Conservation (phyloP, 92 coral and sea anemone genomes). For the Ricordea florida region DNA sequence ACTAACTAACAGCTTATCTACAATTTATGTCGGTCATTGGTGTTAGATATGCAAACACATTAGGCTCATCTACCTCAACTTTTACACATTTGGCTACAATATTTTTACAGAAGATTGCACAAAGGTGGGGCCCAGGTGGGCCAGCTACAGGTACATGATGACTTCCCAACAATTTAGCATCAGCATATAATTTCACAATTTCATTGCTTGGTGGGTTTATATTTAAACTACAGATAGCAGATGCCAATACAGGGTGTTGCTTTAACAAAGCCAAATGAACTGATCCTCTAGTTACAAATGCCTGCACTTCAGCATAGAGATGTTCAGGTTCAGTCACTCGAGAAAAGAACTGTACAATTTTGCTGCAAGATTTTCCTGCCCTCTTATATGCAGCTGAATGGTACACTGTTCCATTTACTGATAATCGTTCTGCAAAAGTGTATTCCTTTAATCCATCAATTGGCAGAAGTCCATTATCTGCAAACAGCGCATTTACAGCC, state of each 20-base stretch:
- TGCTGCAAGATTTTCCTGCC: slow-evolving; percentile 49
- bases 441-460: slow-evolving; percentile 5
- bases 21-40: too few species aligned
- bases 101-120: too few species aligned
- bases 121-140: too few species aligned
- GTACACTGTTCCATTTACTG: slow-evolving; percentile 15
- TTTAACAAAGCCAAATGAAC: slow-evolving; percentile 46
- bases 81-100: too few species aligned
- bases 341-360: slow-evolving; percentile 37
- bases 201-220: slow-evolving; percentile 26
- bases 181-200: slow-evolving; percentile 12
- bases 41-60: too few species aligned
- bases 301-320: slow-evolving; percentile 53
- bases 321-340: slow-evolving; percentile 9
- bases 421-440: slow-evolving; percentile 8
- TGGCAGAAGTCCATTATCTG: slow-evolving; percentile 2
- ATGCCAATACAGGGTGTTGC: slow-evolving; percentile 11
- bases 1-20: too few species aligned
- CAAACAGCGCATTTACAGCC: slow-evolving; percentile 17
- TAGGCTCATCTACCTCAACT: too few species aligned
- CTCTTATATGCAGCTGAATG: slow-evolving; percentile 39
- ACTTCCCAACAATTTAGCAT: slow-evolving; percentile 23
- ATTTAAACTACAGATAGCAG: slow-evolving; percentile 39
- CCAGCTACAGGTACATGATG: slow-evolving; percentile 44
- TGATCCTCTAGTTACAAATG: slow-evolving; percentile 7